Conservation (phyloP, 2,888 invertebrate genomes). For the Drosophila kokeensis region DNA sequence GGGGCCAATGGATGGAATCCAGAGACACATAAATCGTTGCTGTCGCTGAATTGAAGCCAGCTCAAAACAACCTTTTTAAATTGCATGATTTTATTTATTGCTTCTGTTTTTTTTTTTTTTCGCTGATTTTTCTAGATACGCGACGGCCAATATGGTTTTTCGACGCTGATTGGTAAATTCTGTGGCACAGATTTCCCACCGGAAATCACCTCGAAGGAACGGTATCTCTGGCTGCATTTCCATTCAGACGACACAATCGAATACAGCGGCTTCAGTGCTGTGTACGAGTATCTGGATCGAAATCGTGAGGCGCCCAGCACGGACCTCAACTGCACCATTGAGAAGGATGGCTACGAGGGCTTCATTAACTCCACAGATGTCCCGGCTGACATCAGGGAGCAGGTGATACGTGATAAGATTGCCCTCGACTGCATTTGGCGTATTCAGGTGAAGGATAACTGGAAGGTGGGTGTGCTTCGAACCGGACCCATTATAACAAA, state of each 20-base stretch:
- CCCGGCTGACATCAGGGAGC: slow-evolving; percentile 86
- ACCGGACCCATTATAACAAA: background rate
- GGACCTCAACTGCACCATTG: slow-evolving; percentile 87
- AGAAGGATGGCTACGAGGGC: slow-evolving; percentile 86
- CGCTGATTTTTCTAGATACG: slow-evolving; percentile 86
- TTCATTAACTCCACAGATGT: slow-evolving; percentile 87
- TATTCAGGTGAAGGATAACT: slow-evolving; percentile 87
- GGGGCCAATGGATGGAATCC: background rate
- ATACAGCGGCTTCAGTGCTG: slow-evolving; percentile 91
- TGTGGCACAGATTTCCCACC: slow-evolving; percentile 91
- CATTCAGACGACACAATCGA: slow-evolving; percentile 93
- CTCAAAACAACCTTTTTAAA: slow-evolving; percentile 27
- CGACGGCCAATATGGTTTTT: slow-evolving; percentile 92
- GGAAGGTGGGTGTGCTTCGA: slow-evolving; percentile 87
- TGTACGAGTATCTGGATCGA: slow-evolving; percentile 89
- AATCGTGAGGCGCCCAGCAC: slow-evolving; percentile 85
- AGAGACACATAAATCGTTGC: slow-evolving; percentile 7
- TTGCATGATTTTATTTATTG: slow-evolving; percentile 6
- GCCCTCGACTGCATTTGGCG: slow-evolving; percentile 92
- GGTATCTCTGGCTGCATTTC: slow-evolving; percentile 92
- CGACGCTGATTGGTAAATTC: slow-evolving; percentile 88
- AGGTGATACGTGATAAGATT: slow-evolving; percentile 86
- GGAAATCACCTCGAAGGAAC: slow-evolving; percentile 89
- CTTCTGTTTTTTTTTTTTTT: slow-evolving; percentile 5
- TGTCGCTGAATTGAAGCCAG: slow-evolving; percentile 14